Percentiles rank a stretch among this genome's conserved stretches.
These are phyloP conservation scores for Megamerina dolium DNA, from an alignment of 2,888 invertebrate genomes.

Conservation along the genomic window DNA sequence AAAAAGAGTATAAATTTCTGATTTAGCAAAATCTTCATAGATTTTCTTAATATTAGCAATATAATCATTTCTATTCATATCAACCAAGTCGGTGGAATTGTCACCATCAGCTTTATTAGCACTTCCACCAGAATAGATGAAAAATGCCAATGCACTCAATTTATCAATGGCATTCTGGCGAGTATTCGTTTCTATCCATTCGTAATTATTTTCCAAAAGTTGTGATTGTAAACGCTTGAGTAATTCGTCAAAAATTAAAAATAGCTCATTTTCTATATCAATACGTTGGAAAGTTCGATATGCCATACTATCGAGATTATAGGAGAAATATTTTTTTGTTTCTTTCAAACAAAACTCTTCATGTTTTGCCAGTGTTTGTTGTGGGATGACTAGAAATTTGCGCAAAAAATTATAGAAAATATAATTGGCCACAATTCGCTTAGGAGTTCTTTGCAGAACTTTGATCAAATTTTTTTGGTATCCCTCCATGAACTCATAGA, in stretches of 20 bases:
- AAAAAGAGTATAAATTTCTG: too few species aligned
- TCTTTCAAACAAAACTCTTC: conserved; percentile 22
- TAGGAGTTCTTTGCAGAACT: conserved; percentile 24
- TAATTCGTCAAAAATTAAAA: conserved; percentile 29
- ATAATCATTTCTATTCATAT: neutral
- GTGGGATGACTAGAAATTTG: conserved; percentile 20
- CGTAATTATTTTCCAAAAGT: conserved; percentile 15
- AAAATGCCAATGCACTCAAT: conserved; percentile 1
- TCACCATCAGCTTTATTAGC: neutral
- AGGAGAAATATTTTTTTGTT: conserved; percentile 25
- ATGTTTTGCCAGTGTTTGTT: conserved; percentile 10
- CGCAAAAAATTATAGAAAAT: conserved; percentile 30
- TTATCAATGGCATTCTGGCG: neutral
- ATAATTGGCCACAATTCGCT: conserved; percentile 34
- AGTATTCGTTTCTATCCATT: conserved; percentile 23
- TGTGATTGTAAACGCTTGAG: conserved; percentile 23
- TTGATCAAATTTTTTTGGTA: conserved; percentile 29
- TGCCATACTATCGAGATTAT: conserved; percentile 34
- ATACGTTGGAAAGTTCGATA: conserved; percentile 24
- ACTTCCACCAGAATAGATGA: conserved; percentile 12
- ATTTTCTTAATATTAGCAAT: neutral
- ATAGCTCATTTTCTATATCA: conserved; percentile 21
- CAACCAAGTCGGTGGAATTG: neutral
- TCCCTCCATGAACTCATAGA: conserved; percentile 27
- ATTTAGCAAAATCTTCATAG: too few species aligned